Evolutionary conservation across 1,140 invertebrate species (phyloP).

Genomic region (Forficula auricularia): DNA sequence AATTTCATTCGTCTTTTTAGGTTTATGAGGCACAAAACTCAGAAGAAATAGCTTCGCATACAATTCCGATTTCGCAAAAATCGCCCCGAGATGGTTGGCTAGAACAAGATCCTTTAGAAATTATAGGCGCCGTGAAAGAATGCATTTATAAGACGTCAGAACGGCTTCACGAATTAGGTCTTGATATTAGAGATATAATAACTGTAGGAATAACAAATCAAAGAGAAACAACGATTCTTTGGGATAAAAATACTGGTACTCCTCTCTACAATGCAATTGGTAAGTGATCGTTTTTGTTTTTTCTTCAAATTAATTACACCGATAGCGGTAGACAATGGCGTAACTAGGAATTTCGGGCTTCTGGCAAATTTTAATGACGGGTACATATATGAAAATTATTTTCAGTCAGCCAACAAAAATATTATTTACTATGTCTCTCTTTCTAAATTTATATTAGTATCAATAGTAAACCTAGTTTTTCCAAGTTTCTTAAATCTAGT

Average conservation of each 20-base stretch:
- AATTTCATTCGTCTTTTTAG: no score
- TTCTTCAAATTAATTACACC: no score
- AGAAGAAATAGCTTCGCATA: constrained; percentile 65
- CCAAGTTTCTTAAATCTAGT: no score
- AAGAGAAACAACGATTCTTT: constrained; percentile 80
- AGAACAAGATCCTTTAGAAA: constrained; percentile 78
- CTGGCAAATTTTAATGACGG: no score
- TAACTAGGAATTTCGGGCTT: no score
- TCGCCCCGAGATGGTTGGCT: constrained; percentile 83
- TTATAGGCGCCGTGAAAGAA: constrained; percentile 53
- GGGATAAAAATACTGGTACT: constrained; percentile 75
- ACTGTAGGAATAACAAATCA: constrained; percentile 70
- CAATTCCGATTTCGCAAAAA: constrained; percentile 63
- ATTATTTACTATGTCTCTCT: no score
- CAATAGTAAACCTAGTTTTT: no score
- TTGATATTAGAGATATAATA: no score
- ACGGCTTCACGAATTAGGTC: constrained; percentile 36
- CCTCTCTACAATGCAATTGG: constrained; percentile 82
- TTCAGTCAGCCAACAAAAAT: no score
- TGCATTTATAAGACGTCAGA: constrained; percentile 55
- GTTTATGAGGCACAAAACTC: constrained; percentile 71
- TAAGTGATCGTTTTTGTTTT: constrained; percentile 24
- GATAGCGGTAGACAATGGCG: no score
- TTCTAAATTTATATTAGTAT: no score
- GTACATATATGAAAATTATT: no score